Evolutionary conservation across 2,113 vertebrate species (phyloP).

Genomic region (Bolborhynchus lineola): DNA sequence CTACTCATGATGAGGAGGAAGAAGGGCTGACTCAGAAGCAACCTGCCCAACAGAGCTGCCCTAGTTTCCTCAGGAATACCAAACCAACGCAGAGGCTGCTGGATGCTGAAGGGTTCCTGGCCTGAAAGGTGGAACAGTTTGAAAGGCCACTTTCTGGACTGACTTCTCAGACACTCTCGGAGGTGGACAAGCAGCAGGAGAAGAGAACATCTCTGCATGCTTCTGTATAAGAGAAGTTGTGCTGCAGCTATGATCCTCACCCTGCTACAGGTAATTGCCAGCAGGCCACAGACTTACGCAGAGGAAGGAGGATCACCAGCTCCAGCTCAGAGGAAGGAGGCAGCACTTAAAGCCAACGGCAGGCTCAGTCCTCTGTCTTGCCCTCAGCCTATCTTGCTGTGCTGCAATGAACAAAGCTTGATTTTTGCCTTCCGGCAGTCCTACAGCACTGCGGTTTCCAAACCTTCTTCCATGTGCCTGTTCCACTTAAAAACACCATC

Average conservation of each 20-base stretch:
- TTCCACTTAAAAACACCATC: no score
- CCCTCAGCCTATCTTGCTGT: background rate
- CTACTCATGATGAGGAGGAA: background rate
- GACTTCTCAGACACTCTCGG: background rate
- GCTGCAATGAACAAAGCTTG: background rate
- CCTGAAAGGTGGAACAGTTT: background rate
- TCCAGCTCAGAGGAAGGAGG: background rate
- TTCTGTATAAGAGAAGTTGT: background rate
- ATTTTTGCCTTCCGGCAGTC: background rate
- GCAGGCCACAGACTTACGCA: background rate
- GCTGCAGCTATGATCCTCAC: background rate
- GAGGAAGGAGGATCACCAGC: background rate
- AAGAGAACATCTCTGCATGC: background rate
- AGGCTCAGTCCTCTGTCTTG: background rate
- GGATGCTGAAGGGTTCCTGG: background rate
- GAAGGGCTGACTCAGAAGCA: background rate
- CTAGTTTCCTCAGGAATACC: background rate
- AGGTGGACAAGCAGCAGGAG: background rate
- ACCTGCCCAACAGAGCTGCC: background rate
- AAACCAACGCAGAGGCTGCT: background rate
- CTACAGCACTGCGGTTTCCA: background rate
- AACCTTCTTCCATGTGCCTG: background rate
- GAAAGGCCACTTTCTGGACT: background rate
- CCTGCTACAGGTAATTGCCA: background rate
- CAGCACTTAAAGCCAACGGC: background rate